Conservation (phyloP, 1,140 invertebrate genomes). For the Panulirus ornatus region DNA sequence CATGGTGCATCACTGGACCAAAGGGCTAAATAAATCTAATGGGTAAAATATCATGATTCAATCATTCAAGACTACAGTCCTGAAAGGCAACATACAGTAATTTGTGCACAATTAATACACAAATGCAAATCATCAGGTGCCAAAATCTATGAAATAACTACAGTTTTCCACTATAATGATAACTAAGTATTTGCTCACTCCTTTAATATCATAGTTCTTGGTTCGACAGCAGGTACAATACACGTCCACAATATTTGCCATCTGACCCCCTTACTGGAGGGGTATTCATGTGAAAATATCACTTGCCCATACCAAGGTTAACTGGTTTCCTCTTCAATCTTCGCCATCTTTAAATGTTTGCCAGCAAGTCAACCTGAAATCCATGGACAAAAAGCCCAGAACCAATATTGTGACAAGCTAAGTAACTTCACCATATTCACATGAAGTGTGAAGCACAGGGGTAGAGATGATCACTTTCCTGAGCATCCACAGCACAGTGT, state of each 20-base stretch:
- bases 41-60: conserved; percentile 60
- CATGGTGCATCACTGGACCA: conserved; percentile 59
- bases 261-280: not conserved
- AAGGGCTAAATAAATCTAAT: conserved; percentile 55
- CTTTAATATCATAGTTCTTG: conserved; percentile 50
- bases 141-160: conserved; percentile 69
- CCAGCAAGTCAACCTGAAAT: not conserved
- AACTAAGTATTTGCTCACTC: conserved; percentile 47
- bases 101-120: conserved; percentile 66
- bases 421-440: not conserved
- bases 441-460: not conserved
- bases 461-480: not conserved
- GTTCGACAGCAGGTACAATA: conserved; percentile 66
- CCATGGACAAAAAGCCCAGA: not conserved
- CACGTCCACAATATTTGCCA: conserved; percentile 9
- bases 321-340: conserved; percentile 7
- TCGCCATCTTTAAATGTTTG: not conserved
- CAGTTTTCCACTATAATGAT: conserved; percentile 47
- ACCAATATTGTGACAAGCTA: not conserved
- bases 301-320: conserved; percentile 21
- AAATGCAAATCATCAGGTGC: conserved; percentile 55
- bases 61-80: conserved; percentile 34
- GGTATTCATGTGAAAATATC: conserved; percentile 34
- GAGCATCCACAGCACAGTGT: not conserved
- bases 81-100: conserved; percentile 51